phyloP scores from a whole-genome alignment of 2,888 invertebrate genomes.

The Abscondita cerata region DNA sequence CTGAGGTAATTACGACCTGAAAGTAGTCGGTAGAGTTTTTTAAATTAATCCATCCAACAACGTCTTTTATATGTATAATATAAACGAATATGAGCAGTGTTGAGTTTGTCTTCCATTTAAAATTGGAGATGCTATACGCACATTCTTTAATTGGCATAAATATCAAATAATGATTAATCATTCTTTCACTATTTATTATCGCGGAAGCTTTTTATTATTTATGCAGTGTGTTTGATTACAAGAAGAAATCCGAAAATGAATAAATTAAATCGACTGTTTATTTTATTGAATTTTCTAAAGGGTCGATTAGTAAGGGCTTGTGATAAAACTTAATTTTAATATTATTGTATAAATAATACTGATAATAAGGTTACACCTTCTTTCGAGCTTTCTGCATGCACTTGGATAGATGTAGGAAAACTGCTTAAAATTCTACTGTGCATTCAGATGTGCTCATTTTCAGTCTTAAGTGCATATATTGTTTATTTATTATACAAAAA shows the following conservation, averaged over 20 bases:
- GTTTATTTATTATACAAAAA: slow-evolving; percentile 27
- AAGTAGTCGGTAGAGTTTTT: too few species aligned
- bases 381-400: slow-evolving; percentile 19
- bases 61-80: too few species aligned
- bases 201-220: not conserved
- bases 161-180: too few species aligned
- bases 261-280: not conserved
- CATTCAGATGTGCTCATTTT: slow-evolving; percentile 20
- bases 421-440: slow-evolving; percentile 14
- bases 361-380: slow-evolving; percentile 16
- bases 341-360: slow-evolving; percentile 17
- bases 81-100: too few species aligned
- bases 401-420: slow-evolving; percentile 1
- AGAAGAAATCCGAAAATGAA: too few species aligned
- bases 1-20: too few species aligned
- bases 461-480: slow-evolving; percentile 28
- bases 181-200: too few species aligned
- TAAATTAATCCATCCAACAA: too few species aligned
- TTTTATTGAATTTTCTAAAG: slow-evolving; percentile 7
- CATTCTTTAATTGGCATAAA: too few species aligned
- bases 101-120: too few species aligned
- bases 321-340: slow-evolving; percentile 31
- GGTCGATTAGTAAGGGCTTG: slow-evolving; percentile 26
- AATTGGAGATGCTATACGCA: too few species aligned
- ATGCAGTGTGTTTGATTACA: slow-evolving; percentile 5